Evolutionary conservation across 2,888 invertebrate species (phyloP).

Genomic region (Drosophila flavopinicola): DNA sequence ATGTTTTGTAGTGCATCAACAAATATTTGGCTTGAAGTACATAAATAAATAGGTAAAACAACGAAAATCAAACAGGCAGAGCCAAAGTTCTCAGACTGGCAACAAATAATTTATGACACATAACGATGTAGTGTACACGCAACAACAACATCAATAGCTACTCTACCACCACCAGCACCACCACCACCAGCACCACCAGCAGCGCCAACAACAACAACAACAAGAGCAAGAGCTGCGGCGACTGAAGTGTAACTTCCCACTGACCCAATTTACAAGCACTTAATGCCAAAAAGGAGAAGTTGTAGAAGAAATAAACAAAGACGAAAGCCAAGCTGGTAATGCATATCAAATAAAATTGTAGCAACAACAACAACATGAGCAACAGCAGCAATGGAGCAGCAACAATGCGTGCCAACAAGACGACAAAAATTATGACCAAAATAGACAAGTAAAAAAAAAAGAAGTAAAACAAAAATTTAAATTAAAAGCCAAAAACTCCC

Average conservation of each 20-base stretch:
- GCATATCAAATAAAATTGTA: conserved; percentile 81
- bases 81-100: conserved; percentile 65
- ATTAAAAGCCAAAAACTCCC: conserved; percentile 80
- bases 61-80: conserved; percentile 44
- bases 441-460: conserved; percentile 62
- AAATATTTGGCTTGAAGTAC: conserved; percentile 47
- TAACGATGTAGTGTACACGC: conserved; percentile 49
- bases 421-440: conserved; percentile 82
- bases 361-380: conserved; percentile 45
- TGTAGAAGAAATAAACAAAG: conserved; percentile 80
- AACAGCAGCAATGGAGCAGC: conserved; percentile 57
- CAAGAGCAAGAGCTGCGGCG: conserved; percentile 25
- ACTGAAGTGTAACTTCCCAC: conserved; percentile 82
- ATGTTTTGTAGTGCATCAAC: conserved; percentile 27
- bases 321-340: conserved; percentile 79
- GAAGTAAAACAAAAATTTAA: conserved; percentile 66
- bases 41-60: conserved; percentile 57
- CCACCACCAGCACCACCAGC: conserved; percentile 7
- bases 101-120: conserved; percentile 76
- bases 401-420: conserved; percentile 70
- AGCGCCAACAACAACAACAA: conserved; percentile 10
- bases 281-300: conserved; percentile 80
- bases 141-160: conserved; percentile 26
- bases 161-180: conserved; percentile 29
- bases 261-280: conserved; percentile 82